Conservation (phyloP, 2,888 invertebrate genomes). For the Vesta saturnalis region DNA sequence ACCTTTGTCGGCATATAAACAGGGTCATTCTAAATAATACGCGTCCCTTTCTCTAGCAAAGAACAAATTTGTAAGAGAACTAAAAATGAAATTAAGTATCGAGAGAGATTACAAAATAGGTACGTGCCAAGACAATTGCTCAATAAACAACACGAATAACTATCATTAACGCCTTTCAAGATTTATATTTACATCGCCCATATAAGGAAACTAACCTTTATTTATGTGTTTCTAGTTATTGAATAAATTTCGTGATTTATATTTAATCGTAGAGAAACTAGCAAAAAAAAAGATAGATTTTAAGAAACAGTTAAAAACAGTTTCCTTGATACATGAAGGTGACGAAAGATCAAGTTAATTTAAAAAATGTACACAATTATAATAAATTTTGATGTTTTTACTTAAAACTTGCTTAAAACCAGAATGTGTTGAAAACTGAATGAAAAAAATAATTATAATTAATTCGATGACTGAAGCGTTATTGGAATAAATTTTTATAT, state of each 20-base stretch:
- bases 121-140: conserved; percentile 27
- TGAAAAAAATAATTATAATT: background rate
- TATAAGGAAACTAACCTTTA: conserved; percentile 30
- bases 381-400: background rate
- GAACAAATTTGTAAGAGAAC: too few species aligned
- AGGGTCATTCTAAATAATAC: too few species aligned
- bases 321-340: conserved; percentile 22
- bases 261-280: conserved; percentile 31
- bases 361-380: background rate
- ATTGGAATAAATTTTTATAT: background rate
- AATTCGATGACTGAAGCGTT: background rate
- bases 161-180: conserved; percentile 28
- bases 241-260: conserved; percentile 33
- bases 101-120: conserved; percentile 5
- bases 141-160: conserved; percentile 29
- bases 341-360: conserved; percentile 8
- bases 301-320: conserved; percentile 19
- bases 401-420: background rate
- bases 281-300: conserved; percentile 20
- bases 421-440: background rate
- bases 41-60: too few species aligned
- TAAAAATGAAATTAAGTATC: too few species aligned
- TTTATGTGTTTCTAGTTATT: conserved; percentile 30
- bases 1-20: too few species aligned
- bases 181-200: conserved; percentile 23